These are phyloP conservation scores for Akabosia matsudoensis DNA, from an alignment of 1,140 invertebrate genomes.

Conservation along the genomic window DNA sequence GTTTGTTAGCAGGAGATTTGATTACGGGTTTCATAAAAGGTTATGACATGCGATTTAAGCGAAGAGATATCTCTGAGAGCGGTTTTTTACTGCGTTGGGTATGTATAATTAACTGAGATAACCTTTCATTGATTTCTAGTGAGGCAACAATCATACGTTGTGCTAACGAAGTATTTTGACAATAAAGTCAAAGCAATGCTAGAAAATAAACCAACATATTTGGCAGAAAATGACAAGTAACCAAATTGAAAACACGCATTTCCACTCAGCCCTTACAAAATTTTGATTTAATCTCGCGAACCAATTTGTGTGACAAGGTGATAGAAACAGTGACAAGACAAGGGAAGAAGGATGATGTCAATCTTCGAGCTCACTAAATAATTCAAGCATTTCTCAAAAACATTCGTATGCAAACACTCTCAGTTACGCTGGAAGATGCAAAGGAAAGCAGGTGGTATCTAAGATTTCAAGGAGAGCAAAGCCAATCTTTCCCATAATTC, in stretches of 20 bases:
- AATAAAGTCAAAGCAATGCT: no score
- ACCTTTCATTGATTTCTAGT: no score
- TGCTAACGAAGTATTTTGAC: no score
- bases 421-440: neutral
- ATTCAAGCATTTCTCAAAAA: conserved; percentile 7
- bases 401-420: neutral
- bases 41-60: no score
- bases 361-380: conserved; percentile 13
- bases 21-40: no score
- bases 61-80: no score
- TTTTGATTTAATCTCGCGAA: neutral
- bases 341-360: conserved; percentile 18
- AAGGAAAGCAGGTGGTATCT: no score
- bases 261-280: no score
- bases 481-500: neutral
- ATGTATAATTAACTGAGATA: no score
- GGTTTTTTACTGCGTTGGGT: no score
- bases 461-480: neutral
- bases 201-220: neutral
- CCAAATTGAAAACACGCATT: neutral
- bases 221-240: neutral
- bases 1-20: no score
- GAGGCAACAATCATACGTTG: no score
- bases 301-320: neutral
- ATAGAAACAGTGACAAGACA: neutral